phyloP scores from a whole-genome alignment of 2,113 vertebrate genomes.

The Bolborhynchus lineola region DNA sequence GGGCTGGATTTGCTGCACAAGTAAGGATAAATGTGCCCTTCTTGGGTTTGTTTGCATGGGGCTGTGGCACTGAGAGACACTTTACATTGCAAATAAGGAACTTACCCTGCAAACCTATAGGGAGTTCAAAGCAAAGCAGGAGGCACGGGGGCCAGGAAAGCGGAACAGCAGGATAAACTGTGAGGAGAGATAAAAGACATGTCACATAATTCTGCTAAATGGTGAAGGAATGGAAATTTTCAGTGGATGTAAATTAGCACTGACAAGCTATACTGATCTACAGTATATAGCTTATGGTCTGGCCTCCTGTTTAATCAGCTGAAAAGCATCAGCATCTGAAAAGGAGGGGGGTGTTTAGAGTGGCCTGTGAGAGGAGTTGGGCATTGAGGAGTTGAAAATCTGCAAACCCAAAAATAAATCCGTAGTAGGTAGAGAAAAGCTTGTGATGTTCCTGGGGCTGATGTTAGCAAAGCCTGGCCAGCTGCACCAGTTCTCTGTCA shows the following conservation, averaged over 20 bases:
- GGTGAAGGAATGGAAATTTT: constrained; percentile 8
- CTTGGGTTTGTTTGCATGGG: background rate
- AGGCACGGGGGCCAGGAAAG: background rate
- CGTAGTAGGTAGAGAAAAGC: background rate
- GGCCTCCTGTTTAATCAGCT: background rate
- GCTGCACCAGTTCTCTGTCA: background rate
- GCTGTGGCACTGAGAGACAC: background rate
- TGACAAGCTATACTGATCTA: constrained; percentile 22
- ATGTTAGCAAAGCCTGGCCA: background rate
- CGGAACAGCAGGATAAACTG: constrained; percentile 18
- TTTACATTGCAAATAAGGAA: constrained; percentile 64
- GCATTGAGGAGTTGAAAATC: background rate
- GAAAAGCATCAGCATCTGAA: constrained; percentile 36
- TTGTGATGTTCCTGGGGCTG: background rate
- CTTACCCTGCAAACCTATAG: constrained; percentile 12
- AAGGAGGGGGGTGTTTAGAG: background rate
- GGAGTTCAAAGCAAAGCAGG: constrained; percentile 27
- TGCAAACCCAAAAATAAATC: background rate
- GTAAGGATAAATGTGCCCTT: background rate
- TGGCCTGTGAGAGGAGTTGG: background rate
- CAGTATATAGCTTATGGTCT: background rate
- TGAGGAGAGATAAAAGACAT: background rate
- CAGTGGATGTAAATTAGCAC: constrained; percentile 26
- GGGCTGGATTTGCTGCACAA: background rate
- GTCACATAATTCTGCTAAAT: constrained; percentile 44